phyloP scores from a whole-genome alignment of 2,888 invertebrate genomes.

The Carpatolechia fugitivella region DNA sequence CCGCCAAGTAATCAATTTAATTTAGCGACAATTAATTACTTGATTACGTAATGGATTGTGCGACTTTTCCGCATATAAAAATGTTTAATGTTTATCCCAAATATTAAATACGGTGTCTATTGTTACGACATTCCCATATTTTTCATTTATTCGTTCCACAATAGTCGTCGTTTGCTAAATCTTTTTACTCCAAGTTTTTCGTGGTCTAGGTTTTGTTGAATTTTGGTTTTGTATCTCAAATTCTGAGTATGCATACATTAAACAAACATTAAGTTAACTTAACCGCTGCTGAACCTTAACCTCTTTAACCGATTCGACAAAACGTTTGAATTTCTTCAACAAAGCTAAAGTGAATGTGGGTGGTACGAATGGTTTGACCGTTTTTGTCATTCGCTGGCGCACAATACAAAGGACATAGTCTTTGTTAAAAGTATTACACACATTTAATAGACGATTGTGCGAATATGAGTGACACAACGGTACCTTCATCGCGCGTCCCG shows the following conservation, averaged over 20 bases:
- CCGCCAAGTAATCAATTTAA: slow-evolving; percentile 27
- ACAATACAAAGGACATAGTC: slow-evolving; percentile 32
- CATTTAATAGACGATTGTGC: slow-evolving; percentile 25
- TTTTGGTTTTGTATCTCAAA: too few relatives aligned
- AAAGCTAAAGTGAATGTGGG: slow-evolving; percentile 32
- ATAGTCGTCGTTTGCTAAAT: neutral
- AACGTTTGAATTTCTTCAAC: slow-evolving; percentile 23
- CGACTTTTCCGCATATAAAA: slow-evolving; percentile 20
- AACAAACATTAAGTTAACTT: neutral
- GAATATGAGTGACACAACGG: slow-evolving; percentile 35
- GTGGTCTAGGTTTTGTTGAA: too few relatives aligned
- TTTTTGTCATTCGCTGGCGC: slow-evolving; percentile 25
- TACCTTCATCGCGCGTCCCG: neutral
- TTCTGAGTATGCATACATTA: too few relatives aligned
- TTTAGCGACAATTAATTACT: slow-evolving; percentile 33
- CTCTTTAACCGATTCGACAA: slow-evolving; percentile 19
- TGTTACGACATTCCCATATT: slow-evolving; percentile 31
- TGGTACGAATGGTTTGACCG: slow-evolving; percentile 28
- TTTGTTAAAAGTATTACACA: slow-evolving; percentile 29
- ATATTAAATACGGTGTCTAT: slow-evolving; percentile 23
- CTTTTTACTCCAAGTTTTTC: neutral
- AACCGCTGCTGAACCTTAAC: slow-evolving; percentile 24
- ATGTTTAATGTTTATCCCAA: neutral
- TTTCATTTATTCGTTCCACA: slow-evolving; percentile 19
- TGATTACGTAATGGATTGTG: slow-evolving; percentile 32